Evolutionary conservation across 2,888 invertebrate species (phyloP).

Genomic region (Eledone cirrhosa): DNA sequence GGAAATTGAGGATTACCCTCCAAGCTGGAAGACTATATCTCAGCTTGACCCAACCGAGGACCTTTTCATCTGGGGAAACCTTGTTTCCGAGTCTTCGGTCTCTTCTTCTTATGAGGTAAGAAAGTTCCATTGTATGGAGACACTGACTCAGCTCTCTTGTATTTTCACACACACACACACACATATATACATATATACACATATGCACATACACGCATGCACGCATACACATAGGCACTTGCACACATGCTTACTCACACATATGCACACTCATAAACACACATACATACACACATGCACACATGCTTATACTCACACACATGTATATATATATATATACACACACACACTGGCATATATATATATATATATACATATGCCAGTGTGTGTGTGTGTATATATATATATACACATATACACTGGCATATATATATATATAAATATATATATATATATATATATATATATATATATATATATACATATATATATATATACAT

Average conservation of each 20-base stretch:
- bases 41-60: neutral
- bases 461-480: slow-evolving; percentile 1
- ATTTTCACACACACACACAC: too few species aligned
- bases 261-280: too few species aligned
- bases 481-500: too few species aligned
- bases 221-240: too few species aligned
- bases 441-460: neutral
- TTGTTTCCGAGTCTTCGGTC: neutral
- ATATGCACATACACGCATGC: too few species aligned
- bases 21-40: neutral
- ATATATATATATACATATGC: neutral
- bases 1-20: neutral
- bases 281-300: too few species aligned
- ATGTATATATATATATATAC: neutral
- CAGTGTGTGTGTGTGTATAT: neutral
- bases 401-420: too few species aligned
- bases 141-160: too few species aligned
- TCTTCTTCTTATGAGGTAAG: slow-evolving; percentile 7
- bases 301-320: too few species aligned
- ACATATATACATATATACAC: too few species aligned
- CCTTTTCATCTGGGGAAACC: slow-evolving; percentile 11
- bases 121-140: neutral
- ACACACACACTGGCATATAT: neutral
- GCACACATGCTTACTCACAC: too few species aligned
- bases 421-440: slow-evolving; percentile 6